A percentile compares a stretch with the other conserved stretches of the same genome.
These are phyloP conservation scores for Odontamblyopus lacepedii DNA, from an alignment of 2,797 vertebrate genomes.

Conservation along the genomic window DNA sequence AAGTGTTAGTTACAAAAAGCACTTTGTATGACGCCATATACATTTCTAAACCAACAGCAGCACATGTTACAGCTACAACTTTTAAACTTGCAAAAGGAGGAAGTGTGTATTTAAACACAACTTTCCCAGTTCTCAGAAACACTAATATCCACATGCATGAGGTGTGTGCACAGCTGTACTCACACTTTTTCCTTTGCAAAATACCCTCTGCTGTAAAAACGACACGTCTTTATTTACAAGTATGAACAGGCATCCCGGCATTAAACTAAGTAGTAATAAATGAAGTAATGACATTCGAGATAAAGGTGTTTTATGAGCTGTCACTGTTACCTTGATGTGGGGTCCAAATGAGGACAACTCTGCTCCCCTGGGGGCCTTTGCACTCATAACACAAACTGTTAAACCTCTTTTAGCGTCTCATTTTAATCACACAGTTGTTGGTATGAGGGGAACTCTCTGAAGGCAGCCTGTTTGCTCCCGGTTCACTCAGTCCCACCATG, in stretches of 20 bases:
- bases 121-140: too few species aligned
- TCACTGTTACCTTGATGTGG: not conserved
- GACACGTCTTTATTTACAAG: too few species aligned
- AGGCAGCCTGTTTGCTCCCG: constrained; percentile 34
- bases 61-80: too few species aligned
- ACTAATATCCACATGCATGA: too few species aligned
- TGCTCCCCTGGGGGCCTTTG: constrained; percentile 15
- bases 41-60: not conserved
- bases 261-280: too few species aligned
- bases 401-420: constrained; percentile 30
- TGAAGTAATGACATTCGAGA: not conserved
- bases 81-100: too few species aligned
- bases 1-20: not conserved
- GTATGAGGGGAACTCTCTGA: constrained; percentile 69
- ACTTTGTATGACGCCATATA: not conserved
- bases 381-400: constrained; percentile 11
- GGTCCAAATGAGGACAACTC: constrained; percentile 1
- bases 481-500: constrained; percentile 64
- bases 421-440: constrained; percentile 64
- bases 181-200: too few species aligned
- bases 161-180: too few species aligned
- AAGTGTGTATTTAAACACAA: too few species aligned
- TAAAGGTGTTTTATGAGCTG: constrained; percentile 4
- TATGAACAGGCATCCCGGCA: too few species aligned
- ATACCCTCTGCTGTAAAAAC: too few species aligned